Evolutionary conservation across 1,140 invertebrate genomes (phyloP), one percentile per base, ranked within the genome.

Genomic region (Phocides pigmalion): DNA sequence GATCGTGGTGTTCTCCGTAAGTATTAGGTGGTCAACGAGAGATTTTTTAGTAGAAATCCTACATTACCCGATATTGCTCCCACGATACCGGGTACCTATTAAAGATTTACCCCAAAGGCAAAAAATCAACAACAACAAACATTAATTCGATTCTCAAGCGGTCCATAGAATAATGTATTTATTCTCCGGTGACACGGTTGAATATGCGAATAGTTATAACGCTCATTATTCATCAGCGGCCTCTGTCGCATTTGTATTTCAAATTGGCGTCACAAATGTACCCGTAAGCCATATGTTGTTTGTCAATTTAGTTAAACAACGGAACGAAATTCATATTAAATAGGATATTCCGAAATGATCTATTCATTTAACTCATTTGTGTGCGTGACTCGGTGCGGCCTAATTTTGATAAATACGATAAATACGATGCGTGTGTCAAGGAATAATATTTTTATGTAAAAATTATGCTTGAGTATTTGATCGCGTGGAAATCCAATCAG

Each of bases 161-260:
- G 37, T 25, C 28, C 39, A 51, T 39, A 37, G 17, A 56, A 20
- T 58, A 58, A 44, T 58, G 53, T 28, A 56, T 56, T 56, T 42
- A 56, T 56, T 56, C 53, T 42, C 39, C n/a, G 28, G 37, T 9
- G 51, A 58, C 14, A 12, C 17, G 53, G 53, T 25, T 32, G 22
- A 39, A 58, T 58, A 56, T n/a, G n/a, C n/a, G n/a, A n/a, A n/a
- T 22, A 28, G 25, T 28, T 35, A 35, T 58, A 58, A 44, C 39
- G 37, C 12, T 58, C 39, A 58, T 58, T 58, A 58, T 56, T 56
- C 37, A 56, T 44, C 53, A 44, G 53, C 17, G 51, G 12, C 39
- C 20, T 12, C 9, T 12, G 4, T 22, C 19, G 35, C 35, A 22
- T 54, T 54, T 37, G 37, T 54, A 54, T 51, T 51, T 37, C 49